Conservation (phyloP, 2,888 invertebrate species). For the Vesta saturnalis region DNA sequence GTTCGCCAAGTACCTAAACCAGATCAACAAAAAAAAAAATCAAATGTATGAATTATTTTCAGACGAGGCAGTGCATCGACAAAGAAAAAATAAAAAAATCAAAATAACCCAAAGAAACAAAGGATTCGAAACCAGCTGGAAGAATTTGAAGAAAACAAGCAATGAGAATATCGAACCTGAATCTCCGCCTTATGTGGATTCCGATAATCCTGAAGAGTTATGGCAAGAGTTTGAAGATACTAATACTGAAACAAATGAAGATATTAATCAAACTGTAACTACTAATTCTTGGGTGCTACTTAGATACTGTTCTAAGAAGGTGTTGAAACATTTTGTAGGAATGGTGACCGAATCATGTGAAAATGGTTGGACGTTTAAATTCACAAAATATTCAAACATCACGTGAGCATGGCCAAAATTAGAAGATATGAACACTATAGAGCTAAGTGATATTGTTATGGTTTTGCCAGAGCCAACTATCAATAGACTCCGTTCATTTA, state of each 20-base stretch:
- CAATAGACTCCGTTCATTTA: conserved; percentile 17
- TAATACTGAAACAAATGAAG: too few relatives aligned
- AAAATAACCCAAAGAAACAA: too few relatives aligned
- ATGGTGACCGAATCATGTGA: too few relatives aligned
- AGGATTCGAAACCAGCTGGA: too few relatives aligned
- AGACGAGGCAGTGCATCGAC: not conserved
- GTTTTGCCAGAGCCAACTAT: conserved; percentile 35
- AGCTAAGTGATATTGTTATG: conserved; percentile 34
- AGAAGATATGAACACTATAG: conserved; percentile 30
- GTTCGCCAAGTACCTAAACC: conserved; percentile 16
- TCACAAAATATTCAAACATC: too few relatives aligned
- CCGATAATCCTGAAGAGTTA: not conserved
- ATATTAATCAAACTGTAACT: too few relatives aligned
- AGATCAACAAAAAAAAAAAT: conserved; percentile 12
- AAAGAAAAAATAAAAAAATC: conserved; percentile 7
- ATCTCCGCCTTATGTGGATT: conserved; percentile 6
- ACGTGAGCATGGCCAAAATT: too few relatives aligned
- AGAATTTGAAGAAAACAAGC: too few relatives aligned
- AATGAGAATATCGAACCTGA: conserved; percentile 1
- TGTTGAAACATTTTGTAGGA: too few relatives aligned
- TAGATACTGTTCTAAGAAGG: too few relatives aligned
- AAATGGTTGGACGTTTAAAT: too few relatives aligned
- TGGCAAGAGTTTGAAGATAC: not conserved
- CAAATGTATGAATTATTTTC: conserved; percentile 9
- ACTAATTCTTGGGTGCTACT: too few relatives aligned